Evolutionary conservation across 2,797 vertebrate species (phyloP).

Genomic region (Ceryle rudis): DNA sequence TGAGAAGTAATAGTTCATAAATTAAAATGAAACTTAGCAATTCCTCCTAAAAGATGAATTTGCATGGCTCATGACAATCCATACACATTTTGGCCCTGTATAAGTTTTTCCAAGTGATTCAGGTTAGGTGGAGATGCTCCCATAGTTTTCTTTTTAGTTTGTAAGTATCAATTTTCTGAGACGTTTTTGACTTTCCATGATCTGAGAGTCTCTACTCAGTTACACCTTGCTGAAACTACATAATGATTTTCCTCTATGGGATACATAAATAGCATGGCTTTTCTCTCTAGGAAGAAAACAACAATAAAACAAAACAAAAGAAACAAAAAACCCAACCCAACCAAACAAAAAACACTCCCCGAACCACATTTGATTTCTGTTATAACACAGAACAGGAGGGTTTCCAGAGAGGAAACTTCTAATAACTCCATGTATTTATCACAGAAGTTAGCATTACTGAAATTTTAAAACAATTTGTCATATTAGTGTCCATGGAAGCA

Average conservation of each 20-base stretch:
- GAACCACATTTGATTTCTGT: background rate
- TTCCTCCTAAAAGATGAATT: background rate
- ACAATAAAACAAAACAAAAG: too few species aligned
- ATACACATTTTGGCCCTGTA: background rate
- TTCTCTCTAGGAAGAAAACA: background rate
- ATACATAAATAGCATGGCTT: background rate
- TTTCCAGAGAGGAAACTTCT: background rate
- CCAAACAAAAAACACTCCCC: rapidly evolving
- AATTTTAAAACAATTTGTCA: background rate
- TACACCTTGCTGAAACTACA: background rate
- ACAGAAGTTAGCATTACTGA: background rate
- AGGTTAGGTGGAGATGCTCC: background rate
- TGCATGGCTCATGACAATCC: background rate
- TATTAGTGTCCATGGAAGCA: background rate
- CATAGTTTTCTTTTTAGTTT: background rate
- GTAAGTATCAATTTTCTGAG: background rate
- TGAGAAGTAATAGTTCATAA: conserved; percentile 21
- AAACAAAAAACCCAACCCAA: background rate
- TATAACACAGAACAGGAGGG: background rate
- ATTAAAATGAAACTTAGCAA: conserved; percentile 11
- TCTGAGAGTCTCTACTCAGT: background rate
- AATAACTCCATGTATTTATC: background rate
- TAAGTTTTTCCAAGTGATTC: background rate
- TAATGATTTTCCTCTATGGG: background rate
- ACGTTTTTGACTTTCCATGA: background rate